A percentile compares a stretch with the other conserved stretches of the same genome.
Evolutionary conservation across 1,140 invertebrate genomes (phyloP).

Genomic region (Patella vulgata): DNA sequence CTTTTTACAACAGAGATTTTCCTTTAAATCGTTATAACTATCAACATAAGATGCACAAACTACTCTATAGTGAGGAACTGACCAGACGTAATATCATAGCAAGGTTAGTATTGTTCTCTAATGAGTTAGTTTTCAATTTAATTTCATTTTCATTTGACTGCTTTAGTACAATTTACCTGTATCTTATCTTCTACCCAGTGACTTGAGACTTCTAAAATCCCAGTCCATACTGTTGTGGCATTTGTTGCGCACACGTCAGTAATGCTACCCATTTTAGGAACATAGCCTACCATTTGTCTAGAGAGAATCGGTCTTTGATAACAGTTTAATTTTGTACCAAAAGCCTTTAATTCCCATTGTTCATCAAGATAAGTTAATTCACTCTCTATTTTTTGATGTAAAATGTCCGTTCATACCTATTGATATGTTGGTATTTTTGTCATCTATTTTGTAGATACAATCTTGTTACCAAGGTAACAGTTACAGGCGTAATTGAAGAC

Average conservation of each 20-base stretch:
- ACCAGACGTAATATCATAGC: constrained; percentile 56
- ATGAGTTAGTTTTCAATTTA: no score
- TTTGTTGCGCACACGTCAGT: no score
- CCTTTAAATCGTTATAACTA: constrained; percentile 62
- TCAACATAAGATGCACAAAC: constrained; percentile 59
- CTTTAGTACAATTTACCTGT: not conserved
- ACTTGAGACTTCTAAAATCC: no score
- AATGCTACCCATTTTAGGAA: no score
- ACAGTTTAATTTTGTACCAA: not conserved
- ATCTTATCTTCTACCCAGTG: no score
- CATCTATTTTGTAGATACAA: constrained; percentile 52
- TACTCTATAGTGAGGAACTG: constrained; percentile 61
- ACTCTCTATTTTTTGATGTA: not conserved
- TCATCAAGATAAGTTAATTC: not conserved
- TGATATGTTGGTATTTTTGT: constrained; percentile 4
- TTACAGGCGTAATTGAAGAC: constrained; percentile 32
- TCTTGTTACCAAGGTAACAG: constrained; percentile 31
- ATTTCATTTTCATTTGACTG: not conserved
- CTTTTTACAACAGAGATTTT: constrained; percentile 41
- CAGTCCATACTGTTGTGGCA: no score
- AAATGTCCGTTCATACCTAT: not conserved
- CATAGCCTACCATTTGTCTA: not conserved
- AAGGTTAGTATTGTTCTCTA: constrained; percentile 35
- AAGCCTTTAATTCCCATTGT: not conserved
- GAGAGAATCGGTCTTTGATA: not conserved